Evolutionary conservation across 2,797 vertebrate species (phyloP), one percentile per base, ranked within the genome.

Genomic region (Karalla daura): DNA sequence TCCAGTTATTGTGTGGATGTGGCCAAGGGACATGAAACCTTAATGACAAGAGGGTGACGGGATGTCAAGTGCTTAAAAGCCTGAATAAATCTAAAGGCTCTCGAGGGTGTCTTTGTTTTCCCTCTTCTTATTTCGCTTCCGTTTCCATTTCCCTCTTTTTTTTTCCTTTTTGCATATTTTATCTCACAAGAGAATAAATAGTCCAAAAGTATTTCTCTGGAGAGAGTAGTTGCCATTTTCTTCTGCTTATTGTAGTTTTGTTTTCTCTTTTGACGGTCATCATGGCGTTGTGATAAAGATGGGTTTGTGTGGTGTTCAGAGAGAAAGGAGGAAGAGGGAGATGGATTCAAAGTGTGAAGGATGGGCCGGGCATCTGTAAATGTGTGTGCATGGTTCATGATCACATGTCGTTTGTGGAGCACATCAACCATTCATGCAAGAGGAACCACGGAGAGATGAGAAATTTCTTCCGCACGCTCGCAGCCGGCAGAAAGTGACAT

Each of bases 61-160:
- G 82, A 89, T 84, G 86, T 86, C 86, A 83, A 83, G 76, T 51
- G 64, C 73, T 89, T 85, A 80, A 82, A 86, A 74, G 77, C 67
- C 59, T 40, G 71, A 83, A 87, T 88, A 86, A 90, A 88, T 89
- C 68, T 65, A 76, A 81, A 64, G 51, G 50, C 69, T 80, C 87
- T 86, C 30, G 1, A 27, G 67, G 80, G 84, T 79, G 45, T 50
- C 68, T 69, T 87, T 83, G 68, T 81, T 72, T 73, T 41, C 23
- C 23, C 24, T 33, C 33, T 17, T 54, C 67, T 70, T 54, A 59
- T 21, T 21, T 50, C 43, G 45, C 32, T 15, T 2, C 17, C 63
- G 28, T 14, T 60, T 72, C 55, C 63, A 53, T 50, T 24, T 11
- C 5, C 39, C 20, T 40, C 52, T 52, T 18, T 15, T 67, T 52